phyloP scores from a whole-genome alignment of 2,888 invertebrate genomes.

The Punctoribates punctum region DNA sequence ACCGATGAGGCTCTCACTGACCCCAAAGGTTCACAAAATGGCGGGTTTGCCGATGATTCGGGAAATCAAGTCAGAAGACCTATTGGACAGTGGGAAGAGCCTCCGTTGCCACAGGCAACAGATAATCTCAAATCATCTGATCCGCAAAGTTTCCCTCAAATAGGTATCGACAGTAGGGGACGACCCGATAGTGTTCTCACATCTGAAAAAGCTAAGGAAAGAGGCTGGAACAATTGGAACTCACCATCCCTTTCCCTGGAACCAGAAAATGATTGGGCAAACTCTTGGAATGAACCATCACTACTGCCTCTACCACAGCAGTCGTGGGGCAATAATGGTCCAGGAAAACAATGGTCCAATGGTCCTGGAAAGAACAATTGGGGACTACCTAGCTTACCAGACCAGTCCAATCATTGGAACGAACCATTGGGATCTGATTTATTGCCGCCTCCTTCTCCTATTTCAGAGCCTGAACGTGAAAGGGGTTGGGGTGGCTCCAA shows the following conservation, averaged over 20 bases:
- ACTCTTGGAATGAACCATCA: neutral
- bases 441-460: neutral
- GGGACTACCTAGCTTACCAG: neutral
- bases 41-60: too few relatives aligned
- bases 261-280: neutral
- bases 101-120: too few relatives aligned
- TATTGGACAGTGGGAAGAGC: too few relatives aligned
- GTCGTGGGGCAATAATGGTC: neutral
- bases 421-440: neutral
- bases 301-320: neutral
- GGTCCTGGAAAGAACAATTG: neutral
- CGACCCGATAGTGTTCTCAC: neutral
- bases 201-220: neutral
- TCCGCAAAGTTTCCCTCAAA: too few relatives aligned
- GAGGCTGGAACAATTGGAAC: neutral
- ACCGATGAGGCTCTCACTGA: neutral
- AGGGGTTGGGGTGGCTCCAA: neutral
- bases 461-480: neutral
- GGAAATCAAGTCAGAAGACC: too few relatives aligned
- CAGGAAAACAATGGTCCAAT: neutral
- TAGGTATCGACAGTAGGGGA: neutral
- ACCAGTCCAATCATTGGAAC: neutral
- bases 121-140: too few relatives aligned
- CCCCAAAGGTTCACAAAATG: too few relatives aligned
- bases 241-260: neutral